Evolutionary conservation across 1,140 invertebrate species (phyloP), one percentile per base, ranked within the genome.

Genomic region (Bombus impatiens): DNA sequence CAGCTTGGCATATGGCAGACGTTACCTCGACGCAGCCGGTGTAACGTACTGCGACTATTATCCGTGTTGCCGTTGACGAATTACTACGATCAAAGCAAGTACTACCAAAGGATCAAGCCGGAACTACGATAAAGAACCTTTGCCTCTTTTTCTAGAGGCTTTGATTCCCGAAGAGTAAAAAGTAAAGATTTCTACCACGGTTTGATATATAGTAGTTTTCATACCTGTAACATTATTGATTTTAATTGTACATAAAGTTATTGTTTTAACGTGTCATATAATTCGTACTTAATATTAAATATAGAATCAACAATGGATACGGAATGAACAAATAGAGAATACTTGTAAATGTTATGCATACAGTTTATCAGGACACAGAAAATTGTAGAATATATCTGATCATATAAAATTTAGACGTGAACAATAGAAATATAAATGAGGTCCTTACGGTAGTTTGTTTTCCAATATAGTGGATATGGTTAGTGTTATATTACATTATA

Each of bases 1-100:
- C 83, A 82, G 80, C 83, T 84, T 67, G 86, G 86, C 92, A 93
- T 91, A 92, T 93, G 92, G 92, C 84, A 92, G 86, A 92, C 91
- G 92, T 93, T 90, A 93, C 92, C 92, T 92, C 72, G 53, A 59
- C 78, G 68, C 67, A 82, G 76, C 82, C 84, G 78, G 74, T 82
- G 78, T 80, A 81, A 40, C 76, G 82, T 86, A 87, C 53, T 62
- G 79, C 80, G 82, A 68, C 74, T 87, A 86, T 90, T 81, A 85
- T 82, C 44, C 44, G 79, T 83, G 86, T 90, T 75, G 78, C 78
- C 65, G 82, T 74, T 90, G 53, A 85, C 83, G 68, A 85, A 85
- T 85, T 68, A 72, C 68, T 35, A 13, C 22, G 35, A 53, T 85
- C 77, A 72, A 80, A 72, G 40, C 68, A 40, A 28, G 25, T 72